Conservation (phyloP, 2,888 invertebrate species). For the Scaptomyza reducta region DNA sequence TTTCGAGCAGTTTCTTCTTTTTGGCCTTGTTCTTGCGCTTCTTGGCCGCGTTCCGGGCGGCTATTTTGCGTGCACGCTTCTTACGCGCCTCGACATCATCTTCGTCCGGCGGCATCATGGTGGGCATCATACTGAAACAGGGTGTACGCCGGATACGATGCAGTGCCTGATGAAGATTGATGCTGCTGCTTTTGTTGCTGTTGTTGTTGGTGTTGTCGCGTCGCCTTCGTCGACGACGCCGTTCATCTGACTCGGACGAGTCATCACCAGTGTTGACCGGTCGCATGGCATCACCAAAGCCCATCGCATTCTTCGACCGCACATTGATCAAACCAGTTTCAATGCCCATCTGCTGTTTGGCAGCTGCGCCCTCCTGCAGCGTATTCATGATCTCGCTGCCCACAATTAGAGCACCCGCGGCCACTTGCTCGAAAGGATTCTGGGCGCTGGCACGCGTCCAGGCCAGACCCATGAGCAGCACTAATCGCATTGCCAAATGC, state of each 20-base stretch:
- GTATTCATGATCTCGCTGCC: constrained; percentile 51
- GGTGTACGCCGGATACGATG: constrained; percentile 69
- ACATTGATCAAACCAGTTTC: constrained; percentile 48
- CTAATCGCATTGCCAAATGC: constrained; percentile 38
- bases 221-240: constrained; percentile 46
- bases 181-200: neutral
- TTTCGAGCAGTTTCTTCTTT: constrained; percentile 43
- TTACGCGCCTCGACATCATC: constrained; percentile 64
- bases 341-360: constrained; percentile 39
- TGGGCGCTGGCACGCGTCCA: constrained; percentile 23
- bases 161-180: neutral
- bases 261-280: constrained; percentile 20
- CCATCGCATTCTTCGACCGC: constrained; percentile 51
- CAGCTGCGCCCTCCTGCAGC: constrained; percentile 53
- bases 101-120: constrained; percentile 33
- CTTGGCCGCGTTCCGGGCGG: constrained; percentile 45
- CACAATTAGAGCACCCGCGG: constrained; percentile 51
- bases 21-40: constrained; percentile 39
- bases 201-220: too few relatives aligned
- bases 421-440: constrained; percentile 55
- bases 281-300: constrained; percentile 68
- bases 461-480: constrained; percentile 26
- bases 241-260: constrained; percentile 64
- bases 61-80: constrained; percentile 43
- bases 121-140: constrained; percentile 51